These are phyloP conservation scores for Cepaea hortensis DNA, from an alignment of 2,888 invertebrate species.

Conservation along the genomic window DNA sequence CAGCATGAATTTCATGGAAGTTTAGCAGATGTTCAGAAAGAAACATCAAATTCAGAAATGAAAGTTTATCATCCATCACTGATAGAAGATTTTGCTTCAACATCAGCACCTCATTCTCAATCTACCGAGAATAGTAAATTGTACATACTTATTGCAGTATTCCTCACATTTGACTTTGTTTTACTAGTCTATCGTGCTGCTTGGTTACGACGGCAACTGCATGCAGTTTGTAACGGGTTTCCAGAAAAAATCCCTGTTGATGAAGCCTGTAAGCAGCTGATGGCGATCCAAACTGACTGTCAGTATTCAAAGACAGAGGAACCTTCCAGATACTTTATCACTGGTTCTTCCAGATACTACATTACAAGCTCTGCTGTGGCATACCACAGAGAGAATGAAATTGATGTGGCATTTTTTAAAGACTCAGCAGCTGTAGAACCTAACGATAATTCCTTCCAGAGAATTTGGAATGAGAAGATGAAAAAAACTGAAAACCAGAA, in stretches of 20 bases:
- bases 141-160: constrained; percentile 63
- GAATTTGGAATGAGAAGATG: constrained; percentile 65
- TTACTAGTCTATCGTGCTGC: constrained; percentile 63
- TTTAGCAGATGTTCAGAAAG: background rate
- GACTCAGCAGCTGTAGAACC: constrained; percentile 54
- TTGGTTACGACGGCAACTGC: constrained; percentile 61
- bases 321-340: constrained; percentile 50
- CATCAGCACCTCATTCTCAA: background rate
- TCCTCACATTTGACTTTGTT: constrained; percentile 63
- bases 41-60: constrained; percentile 13
- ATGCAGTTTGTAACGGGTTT: constrained; percentile 59
- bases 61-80: background rate
- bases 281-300: constrained; percentile 65
- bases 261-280: constrained; percentile 63
- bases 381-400: constrained; percentile 56
- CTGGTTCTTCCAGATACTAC: constrained; percentile 51
- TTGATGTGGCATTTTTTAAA: constrained; percentile 63
- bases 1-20: background rate
- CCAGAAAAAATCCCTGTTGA: constrained; percentile 67
- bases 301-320: constrained; percentile 53
- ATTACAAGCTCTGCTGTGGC: background rate
- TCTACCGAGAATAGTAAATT: constrained; percentile 26
- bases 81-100: background rate
- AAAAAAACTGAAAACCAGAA: constrained; percentile 53
- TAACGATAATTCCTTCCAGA: constrained; percentile 63